phyloP scores from a whole-genome alignment of 2,797 vertebrate species.

The Loriculus beryllinus region DNA sequence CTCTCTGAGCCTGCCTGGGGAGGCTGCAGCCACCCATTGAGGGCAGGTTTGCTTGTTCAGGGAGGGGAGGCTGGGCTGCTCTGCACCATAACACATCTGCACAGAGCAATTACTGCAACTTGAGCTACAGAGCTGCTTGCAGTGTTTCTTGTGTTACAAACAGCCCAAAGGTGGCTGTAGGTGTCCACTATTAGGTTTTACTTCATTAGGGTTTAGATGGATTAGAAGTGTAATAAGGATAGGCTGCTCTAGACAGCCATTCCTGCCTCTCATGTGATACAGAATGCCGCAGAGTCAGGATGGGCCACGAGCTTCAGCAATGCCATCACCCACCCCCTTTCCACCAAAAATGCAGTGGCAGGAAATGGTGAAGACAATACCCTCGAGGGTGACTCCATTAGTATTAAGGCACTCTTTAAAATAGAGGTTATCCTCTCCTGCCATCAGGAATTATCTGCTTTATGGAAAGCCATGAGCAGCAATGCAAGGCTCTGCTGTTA shows the following conservation, averaged over 20 bases:
- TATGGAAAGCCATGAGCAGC: not conserved
- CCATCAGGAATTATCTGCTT: not conserved
- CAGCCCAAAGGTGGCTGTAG: not conserved
- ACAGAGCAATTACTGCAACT: not conserved
- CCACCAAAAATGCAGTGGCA: rapidly evolving
- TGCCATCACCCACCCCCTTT: not conserved
- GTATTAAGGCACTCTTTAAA: not conserved
- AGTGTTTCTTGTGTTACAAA: not conserved
- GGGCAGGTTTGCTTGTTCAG: not conserved
- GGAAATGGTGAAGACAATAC: not conserved
- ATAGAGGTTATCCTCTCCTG: not conserved
- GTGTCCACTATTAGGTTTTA: not conserved
- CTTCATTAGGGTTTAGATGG: not conserved
- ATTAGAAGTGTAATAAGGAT: not conserved
- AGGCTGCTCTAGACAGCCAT: not conserved
- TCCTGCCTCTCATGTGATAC: not conserved
- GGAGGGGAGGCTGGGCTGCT: not conserved
- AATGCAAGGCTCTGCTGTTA: not conserved
- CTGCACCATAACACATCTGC: not conserved
- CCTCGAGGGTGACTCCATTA: not conserved
- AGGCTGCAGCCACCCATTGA: not conserved
- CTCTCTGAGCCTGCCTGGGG: rapidly evolving
- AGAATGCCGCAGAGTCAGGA: not conserved
- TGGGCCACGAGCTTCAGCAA: rapidly evolving
- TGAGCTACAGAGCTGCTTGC: not conserved